These are phyloP conservation scores for Nephrotoma flavescens DNA, from an alignment of 2,888 invertebrate genomes.

Conservation along the genomic window DNA sequence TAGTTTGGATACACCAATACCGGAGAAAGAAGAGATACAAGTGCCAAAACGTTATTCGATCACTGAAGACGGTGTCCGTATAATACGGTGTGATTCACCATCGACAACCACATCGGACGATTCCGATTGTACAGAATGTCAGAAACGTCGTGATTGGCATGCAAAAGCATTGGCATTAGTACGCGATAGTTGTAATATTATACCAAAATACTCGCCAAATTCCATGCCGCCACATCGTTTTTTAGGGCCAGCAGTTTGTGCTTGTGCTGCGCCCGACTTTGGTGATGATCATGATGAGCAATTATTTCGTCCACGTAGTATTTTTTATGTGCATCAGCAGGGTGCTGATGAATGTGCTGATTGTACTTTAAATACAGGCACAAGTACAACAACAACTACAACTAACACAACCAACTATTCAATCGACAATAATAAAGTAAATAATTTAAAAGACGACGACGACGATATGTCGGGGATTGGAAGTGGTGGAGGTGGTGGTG, in stretches of 20 bases:
- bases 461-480: constrained; percentile 3
- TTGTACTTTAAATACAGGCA: constrained; percentile 21
- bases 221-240: constrained; percentile 59
- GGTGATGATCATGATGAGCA: constrained; percentile 44
- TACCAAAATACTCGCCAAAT: constrained; percentile 16
- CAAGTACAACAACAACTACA: constrained; percentile 1
- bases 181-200: constrained; percentile 24
- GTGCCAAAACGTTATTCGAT: constrained; percentile 50
- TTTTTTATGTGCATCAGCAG: constrained; percentile 53
- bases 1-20: constrained; percentile 58
- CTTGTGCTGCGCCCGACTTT: constrained; percentile 46
- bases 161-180: constrained; percentile 30
- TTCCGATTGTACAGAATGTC: constrained; percentile 32
- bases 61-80: constrained; percentile 49
- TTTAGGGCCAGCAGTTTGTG: constrained; percentile 51
- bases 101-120: constrained; percentile 32
- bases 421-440: neutral
- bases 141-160: constrained; percentile 33
- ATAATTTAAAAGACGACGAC: constrained; percentile 9
- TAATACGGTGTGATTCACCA: constrained; percentile 32
- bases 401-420: constrained; percentile 1
- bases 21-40: constrained; percentile 27
- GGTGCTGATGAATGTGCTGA: constrained; percentile 39
- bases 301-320: constrained; percentile 48
- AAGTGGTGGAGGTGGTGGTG: neutral